A percentile compares a stretch with the other conserved stretches of the same genome.
These are phyloP conservation scores for Spea multiplicata DNA, from an alignment of 2,113 vertebrate species.

Conservation along the genomic window DNA sequence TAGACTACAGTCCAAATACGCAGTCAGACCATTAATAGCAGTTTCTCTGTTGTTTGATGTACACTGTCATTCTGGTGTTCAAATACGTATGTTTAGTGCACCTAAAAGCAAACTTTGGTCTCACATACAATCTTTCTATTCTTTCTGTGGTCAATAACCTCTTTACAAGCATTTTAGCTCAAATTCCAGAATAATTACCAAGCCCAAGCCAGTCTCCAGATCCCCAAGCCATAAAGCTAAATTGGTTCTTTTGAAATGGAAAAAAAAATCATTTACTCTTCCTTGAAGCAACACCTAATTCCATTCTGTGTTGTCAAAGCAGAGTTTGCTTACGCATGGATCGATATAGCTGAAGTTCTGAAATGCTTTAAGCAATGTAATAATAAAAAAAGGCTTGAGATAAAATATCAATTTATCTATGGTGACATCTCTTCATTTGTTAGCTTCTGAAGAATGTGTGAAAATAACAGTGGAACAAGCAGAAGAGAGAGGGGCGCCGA, in stretches of 20 bases:
- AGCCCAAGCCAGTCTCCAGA: conserved; percentile 33
- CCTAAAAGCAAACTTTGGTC: conserved; percentile 12
- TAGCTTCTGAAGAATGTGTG: not conserved
- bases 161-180: conserved; percentile 21
- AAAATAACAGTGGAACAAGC: conserved; percentile 18
- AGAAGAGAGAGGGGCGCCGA: no score
- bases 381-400: conserved; percentile 35
- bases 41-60: no score
- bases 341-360: conserved; percentile 37
- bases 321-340: conserved; percentile 39
- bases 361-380: conserved; percentile 41
- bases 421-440: conserved; percentile 33
- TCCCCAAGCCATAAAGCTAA: conserved; percentile 46
- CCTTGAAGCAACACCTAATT: conserved; percentile 46
- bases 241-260: conserved; percentile 29
- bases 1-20: not conserved
- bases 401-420: conserved; percentile 27
- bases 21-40: not conserved
- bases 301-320: conserved; percentile 45
- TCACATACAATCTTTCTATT: not conserved
- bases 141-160: conserved; percentile 30
- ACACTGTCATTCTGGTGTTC: not conserved
- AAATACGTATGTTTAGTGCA: not conserved
- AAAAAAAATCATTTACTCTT: conserved; percentile 45
- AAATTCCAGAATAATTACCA: conserved; percentile 39